These are phyloP conservation scores for Acanthosepion pharaonis DNA, from an alignment of 2,888 invertebrate genomes.

Conservation along the genomic window DNA sequence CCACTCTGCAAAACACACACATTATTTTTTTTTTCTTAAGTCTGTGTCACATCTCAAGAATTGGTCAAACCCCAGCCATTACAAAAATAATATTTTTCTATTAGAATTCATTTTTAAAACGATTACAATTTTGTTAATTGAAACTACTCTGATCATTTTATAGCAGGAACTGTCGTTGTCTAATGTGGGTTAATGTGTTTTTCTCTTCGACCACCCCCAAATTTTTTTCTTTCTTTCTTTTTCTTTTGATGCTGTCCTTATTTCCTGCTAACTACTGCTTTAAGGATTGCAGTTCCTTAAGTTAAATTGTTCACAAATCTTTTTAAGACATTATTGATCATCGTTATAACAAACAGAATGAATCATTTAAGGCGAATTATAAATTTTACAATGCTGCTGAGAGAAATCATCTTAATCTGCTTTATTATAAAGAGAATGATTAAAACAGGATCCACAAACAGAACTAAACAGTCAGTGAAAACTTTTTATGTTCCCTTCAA, in stretches of 20 bases:
- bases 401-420: too few relatives aligned
- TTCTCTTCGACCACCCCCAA: background rate
- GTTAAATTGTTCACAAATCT: background rate
- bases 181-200: background rate
- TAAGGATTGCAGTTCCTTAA: background rate
- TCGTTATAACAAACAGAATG: background rate
- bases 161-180: background rate
- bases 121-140: constrained; percentile 23
- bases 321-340: background rate
- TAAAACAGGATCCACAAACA: too few relatives aligned
- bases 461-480: too few relatives aligned
- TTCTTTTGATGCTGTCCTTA: background rate
- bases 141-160: background rate
- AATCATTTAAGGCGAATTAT: background rate
- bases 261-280: background rate
- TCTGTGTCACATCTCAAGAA: background rate
- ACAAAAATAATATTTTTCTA: background rate
- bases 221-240: background rate
- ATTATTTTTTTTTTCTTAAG: background rate
- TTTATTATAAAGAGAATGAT: too few relatives aligned
- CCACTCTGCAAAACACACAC: background rate
- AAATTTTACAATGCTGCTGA: too few relatives aligned
- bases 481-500: too few relatives aligned
- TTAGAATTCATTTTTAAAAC: background rate
- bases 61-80: background rate